Evolutionary conservation across 1,140 invertebrate genomes (phyloP).

Genomic region (Idris sp.): DNA sequence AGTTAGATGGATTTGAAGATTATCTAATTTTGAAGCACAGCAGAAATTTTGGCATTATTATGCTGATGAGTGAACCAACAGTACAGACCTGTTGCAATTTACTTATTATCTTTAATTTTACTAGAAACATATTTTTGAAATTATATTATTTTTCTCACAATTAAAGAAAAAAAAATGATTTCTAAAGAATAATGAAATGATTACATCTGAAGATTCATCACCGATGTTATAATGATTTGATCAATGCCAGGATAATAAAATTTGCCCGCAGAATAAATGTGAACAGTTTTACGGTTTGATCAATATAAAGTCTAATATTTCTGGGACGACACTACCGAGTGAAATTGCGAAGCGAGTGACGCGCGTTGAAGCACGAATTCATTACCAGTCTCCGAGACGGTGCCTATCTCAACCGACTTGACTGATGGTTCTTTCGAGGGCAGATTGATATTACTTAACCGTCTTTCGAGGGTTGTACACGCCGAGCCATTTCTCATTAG

Average conservation of each 20-base stretch:
- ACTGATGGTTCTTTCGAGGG: constrained; percentile 67
- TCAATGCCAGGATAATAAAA: constrained; percentile 21
- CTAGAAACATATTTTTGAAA: too few relatives aligned
- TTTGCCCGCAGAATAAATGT: constrained; percentile 25
- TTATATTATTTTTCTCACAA: too few relatives aligned
- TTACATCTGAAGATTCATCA: constrained; percentile 9
- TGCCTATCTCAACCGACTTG: constrained; percentile 60
- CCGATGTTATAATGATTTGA: constrained; percentile 13
- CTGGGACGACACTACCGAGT: constrained; percentile 39
- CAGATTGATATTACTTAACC: constrained; percentile 67
- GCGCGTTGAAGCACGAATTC: constrained; percentile 63
- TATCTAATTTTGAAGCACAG: constrained; percentile 23
- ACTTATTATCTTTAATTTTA: too few relatives aligned
- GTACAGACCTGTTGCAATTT: too few relatives aligned
- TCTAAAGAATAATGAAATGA: constrained; percentile 17
- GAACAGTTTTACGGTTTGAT: constrained; percentile 51
- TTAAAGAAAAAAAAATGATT: too few relatives aligned
- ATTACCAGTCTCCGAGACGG: constrained; percentile 61
- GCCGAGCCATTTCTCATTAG: constrained; percentile 67
- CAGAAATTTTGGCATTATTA: constrained; percentile 21
- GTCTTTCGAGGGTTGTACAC: constrained; percentile 59
- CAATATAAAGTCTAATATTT: constrained; percentile 53
- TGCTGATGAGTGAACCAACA: too few relatives aligned
- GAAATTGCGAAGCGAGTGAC: constrained; percentile 60
- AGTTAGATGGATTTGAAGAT: constrained; percentile 22